Evolutionary conservation across 2,888 invertebrate species (phyloP), one percentile per base, ranked within the genome.

Genomic region (Formica aserva): DNA sequence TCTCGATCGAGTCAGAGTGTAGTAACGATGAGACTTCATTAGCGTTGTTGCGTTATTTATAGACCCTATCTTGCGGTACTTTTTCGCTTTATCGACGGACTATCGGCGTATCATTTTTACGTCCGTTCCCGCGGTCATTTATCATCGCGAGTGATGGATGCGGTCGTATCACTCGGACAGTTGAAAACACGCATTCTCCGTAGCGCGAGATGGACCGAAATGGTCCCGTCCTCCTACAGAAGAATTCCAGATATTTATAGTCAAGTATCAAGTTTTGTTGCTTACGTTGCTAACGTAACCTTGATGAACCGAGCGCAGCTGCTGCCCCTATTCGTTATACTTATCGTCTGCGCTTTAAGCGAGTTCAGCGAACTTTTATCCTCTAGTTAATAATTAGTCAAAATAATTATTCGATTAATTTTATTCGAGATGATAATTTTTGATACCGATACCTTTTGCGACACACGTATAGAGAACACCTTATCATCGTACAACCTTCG

Each of bases 61-160:
- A 80, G 26, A 77, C 8, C 26, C 1, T 55, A 41, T 72, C 78
- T 71, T 60, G 55, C 32, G 41, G n/a, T 45, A 72, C 72, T 72
- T 71, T 71, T 78, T 71, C 60, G 41, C 29, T 72, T 72, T 72
- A 71, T 80, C 71, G 57, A 26, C 77, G 11, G 22, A 15, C 57
- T 78, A 78, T 78, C 78, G 72, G 72, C 72, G 45, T 60, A 72
- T 72, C 72, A 80, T 72, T 80, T 80, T 80, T 80, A 60, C 72
- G 45, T 71, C 71, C 45, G 72, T 71, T 45, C 67, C 26, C 72
- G 72, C 18, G 45, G 60, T 80, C 72, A 60, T 80, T 77, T 77
- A 82, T 82, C 82, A 77, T 6, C 48, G 41, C 66, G 62, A 62
- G 67, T 84, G 88, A 87, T 84, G 76, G 84, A 88, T 82, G 82